phyloP scores from a whole-genome alignment of 2,113 vertebrate species.

The Cervus canadensis region DNA sequence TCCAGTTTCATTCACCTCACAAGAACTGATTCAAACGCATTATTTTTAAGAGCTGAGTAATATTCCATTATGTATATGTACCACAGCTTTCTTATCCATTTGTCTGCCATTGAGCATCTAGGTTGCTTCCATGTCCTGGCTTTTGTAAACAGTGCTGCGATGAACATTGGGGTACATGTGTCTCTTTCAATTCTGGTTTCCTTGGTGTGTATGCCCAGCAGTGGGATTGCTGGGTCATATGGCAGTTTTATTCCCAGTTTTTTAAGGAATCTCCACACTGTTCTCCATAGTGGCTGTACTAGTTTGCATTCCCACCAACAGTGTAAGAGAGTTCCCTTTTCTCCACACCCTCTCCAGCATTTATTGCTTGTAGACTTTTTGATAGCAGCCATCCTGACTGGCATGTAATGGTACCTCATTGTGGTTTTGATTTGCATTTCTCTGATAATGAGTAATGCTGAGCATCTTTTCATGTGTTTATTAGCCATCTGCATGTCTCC shows the following conservation, averaged over 20 bases:
- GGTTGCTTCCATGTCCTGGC: not conserved
- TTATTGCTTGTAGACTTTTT: not conserved
- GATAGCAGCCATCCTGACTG: not conserved
- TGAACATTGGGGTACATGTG: not conserved
- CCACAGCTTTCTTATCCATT: not conserved
- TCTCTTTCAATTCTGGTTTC: not conserved
- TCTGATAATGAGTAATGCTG: not conserved
- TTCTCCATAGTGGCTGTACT: not conserved
- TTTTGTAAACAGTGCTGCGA: not conserved
- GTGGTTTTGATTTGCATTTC: not conserved
- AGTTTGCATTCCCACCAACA: not conserved
- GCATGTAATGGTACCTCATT: not conserved
- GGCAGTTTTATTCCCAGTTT: not conserved
- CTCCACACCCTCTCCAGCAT: not conserved
- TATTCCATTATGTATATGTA: not conserved
- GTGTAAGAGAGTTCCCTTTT: not conserved
- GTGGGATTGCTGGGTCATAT: not conserved
- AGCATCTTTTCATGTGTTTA: not conserved
- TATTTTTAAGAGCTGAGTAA: not conserved
- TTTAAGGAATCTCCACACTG: not conserved
- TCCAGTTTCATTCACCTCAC: not conserved
- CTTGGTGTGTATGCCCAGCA: not conserved
- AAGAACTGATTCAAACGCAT: not conserved
- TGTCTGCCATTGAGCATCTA: rapidly evolving
- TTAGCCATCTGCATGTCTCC: not conserved